These are phyloP conservation scores for Lepetodrilus schrolli DNA, from an alignment of 2,888 invertebrate genomes.

Conservation along the genomic window DNA sequence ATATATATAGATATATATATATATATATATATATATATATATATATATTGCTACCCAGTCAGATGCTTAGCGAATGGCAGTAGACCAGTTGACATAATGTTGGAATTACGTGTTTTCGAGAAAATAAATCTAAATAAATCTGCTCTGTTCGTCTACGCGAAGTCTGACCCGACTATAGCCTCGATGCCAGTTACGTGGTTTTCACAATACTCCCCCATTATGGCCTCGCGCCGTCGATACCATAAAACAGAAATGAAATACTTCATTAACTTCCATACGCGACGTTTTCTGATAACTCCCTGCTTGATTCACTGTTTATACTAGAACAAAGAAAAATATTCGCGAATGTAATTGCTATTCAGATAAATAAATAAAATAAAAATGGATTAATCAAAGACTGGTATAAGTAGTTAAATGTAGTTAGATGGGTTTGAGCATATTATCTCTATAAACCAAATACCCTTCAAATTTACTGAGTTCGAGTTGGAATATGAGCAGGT, in stretches of 20 bases:
- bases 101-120: conserved; percentile 4
- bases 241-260: conserved; percentile 5
- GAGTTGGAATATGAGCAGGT: too few relatives aligned
- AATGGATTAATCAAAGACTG: too few relatives aligned
- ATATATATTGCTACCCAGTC: not conserved
- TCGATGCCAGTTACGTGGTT: not conserved
- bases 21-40: too few relatives aligned
- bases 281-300: not conserved
- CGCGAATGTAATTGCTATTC: not conserved
- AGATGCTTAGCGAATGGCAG: not conserved
- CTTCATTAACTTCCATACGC: not conserved
- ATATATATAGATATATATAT: too few relatives aligned
- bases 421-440: too few relatives aligned
- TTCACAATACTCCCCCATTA: not conserved
- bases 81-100: not conserved
- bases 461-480: too few relatives aligned
- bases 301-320: not conserved
- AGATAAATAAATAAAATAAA: too few relatives aligned
- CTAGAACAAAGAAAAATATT: not conserved
- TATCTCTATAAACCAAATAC: too few relatives aligned
- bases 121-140: conserved; percentile 23
- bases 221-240: not conserved
- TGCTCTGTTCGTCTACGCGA: conserved; percentile 6
- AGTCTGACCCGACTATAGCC: not conserved
- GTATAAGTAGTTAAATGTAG: too few relatives aligned